These are phyloP conservation scores for Cosmia trapezina DNA, from an alignment of 2,888 invertebrate genomes.

Conservation along the genomic window DNA sequence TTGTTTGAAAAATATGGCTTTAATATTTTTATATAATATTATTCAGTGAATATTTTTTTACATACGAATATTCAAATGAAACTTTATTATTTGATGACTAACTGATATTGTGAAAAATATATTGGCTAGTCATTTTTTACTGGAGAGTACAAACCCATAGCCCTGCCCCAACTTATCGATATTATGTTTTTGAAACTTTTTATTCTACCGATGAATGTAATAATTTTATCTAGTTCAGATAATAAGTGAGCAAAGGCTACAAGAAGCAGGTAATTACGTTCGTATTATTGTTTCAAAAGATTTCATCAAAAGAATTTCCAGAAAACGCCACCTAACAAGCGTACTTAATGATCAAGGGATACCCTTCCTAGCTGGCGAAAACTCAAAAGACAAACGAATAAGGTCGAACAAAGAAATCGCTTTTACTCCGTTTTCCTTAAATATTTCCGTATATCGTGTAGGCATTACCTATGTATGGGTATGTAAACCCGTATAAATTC, in stretches of 20 bases:
- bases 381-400: slow-evolving; percentile 85
- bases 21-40: not conserved
- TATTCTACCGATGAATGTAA: not conserved
- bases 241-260: slow-evolving; percentile 46
- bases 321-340: slow-evolving; percentile 81
- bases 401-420: slow-evolving; percentile 79
- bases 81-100: not conserved
- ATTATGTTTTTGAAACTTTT: not conserved
- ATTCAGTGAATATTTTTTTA: slow-evolving; percentile 25
- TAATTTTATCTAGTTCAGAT: slow-evolving; percentile 10
- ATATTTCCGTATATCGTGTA: slow-evolving; percentile 68
- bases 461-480: slow-evolving; percentile 54
- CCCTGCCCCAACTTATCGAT: not conserved
- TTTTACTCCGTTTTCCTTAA: slow-evolving; percentile 77
- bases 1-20: slow-evolving; percentile 20
- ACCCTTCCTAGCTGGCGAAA: slow-evolving; percentile 75
- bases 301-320: slow-evolving; percentile 68
- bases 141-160: not conserved
- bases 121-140: not conserved
- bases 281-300: slow-evolving; percentile 51
- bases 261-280: slow-evolving; percentile 41
- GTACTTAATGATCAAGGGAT: slow-evolving; percentile 84
- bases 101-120: slow-evolving; percentile 19
- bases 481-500: slow-evolving; percentile 58
- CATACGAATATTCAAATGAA: slow-evolving; percentile 10